Percentiles rank a stretch among this genome's conserved stretches.
These are phyloP conservation scores for Agrochola litura DNA, from an alignment of 2,888 invertebrate species.

Conservation along the genomic window DNA sequence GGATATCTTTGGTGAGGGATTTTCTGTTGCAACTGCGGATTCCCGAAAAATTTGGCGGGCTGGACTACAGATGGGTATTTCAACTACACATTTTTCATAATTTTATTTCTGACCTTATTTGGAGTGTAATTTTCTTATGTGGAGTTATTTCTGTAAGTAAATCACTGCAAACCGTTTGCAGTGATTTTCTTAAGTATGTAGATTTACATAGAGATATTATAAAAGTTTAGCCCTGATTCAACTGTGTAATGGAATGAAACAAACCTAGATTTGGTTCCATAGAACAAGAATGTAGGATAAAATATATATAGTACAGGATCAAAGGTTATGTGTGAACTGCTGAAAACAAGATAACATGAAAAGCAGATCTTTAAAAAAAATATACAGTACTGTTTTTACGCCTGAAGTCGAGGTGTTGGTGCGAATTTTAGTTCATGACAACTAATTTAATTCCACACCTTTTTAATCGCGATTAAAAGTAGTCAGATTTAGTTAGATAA, in stretches of 20 bases:
- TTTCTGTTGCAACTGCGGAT: not conserved
- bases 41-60: not conserved
- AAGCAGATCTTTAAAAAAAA: too few relatives aligned
- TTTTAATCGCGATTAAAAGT: too few relatives aligned
- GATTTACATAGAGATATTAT: not conserved
- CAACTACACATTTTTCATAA: not conserved
- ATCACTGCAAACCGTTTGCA: too few relatives aligned
- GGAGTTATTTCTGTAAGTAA: too few relatives aligned
- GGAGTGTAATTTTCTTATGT: not conserved
- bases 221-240: not conserved
- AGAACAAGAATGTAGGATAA: too few relatives aligned
- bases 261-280: too few relatives aligned
- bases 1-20: slow-evolving; percentile 3
- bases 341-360: not conserved
- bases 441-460: too few relatives aligned
- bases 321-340: not conserved
- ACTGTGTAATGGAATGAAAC: not conserved
- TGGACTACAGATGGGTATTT: not conserved
- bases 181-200: not conserved
- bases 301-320: too few relatives aligned
- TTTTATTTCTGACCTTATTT: not conserved
- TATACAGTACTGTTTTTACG: too few relatives aligned
- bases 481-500: too few relatives aligned
- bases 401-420: too few relatives aligned
- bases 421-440: too few relatives aligned